Evolutionary conservation across 2,113 vertebrate species (phyloP), one percentile per base, ranked within the genome.

Genomic region (Anoplopoma fimbria): DNA sequence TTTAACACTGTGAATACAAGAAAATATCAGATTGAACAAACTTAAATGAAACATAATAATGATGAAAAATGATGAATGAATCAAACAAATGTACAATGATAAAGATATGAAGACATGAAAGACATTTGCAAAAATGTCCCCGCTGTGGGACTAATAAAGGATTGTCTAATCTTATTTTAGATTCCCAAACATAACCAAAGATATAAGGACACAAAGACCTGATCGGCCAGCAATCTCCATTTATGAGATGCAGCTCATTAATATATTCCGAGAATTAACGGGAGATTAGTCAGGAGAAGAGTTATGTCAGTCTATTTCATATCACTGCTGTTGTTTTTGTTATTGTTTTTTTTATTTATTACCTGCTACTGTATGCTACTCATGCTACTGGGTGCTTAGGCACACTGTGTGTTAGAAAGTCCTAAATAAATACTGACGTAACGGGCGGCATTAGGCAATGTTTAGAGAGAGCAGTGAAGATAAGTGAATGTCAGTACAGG

Each of bases 391-490:
- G 33, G 33, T 33, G n/a, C 23, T 38, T 14, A 3, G 34, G 75
- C 14, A 57, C 4, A 25, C 19, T 57, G n/a, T 49, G 9, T 40
- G 27, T 27, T 2, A 2, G 31, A 21, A 6, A n/a, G 6, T 42
- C 13, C 49, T 57, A 33, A 85, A 81, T 60, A 82, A 82, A 80
- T 21, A 77, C 9, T 51, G 60, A 67, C 0, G 0, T 19, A 8
- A 27, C 38, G n/a, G 27, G 9, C 17, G 1, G 13, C 14, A 34
- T 80, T 49, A 17, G 60, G 84, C 58, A 84, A 86, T 61, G 25
- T 68, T 71, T 38, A 68, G 61, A 77, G 36, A 21, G 14, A 58
- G 58, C 29, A 40, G 51, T 42, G n/a, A 27, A 4, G 17, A n/a
- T 51, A 7, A 27, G 49, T 8, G 17, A 8, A 45, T 17, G 34